Percentiles rank a stretch among this genome's conserved stretches.
phyloP scores from a whole-genome alignment of 1,140 invertebrate genomes.

The Meloidogyne chitwoodi region DNA sequence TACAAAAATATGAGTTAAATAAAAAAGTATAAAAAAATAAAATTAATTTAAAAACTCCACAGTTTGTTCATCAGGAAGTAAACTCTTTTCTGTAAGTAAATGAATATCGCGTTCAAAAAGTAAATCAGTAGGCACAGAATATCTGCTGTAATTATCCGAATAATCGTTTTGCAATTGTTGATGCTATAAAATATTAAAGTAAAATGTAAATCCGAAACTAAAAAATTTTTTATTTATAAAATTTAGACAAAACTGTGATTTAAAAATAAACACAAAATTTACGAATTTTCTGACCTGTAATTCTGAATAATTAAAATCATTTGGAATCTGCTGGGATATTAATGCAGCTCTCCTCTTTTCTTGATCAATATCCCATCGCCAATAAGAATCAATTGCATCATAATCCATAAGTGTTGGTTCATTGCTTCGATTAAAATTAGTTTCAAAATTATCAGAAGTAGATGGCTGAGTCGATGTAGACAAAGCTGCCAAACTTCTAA shows the following conservation, averaged over 20 bases:
- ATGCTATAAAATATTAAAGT: not conserved
- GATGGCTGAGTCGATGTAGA: not conserved
- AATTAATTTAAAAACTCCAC: not conserved
- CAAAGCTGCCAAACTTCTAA: not conserved
- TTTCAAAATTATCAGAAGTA: not conserved
- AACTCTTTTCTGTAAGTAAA: slow-evolving; percentile 51
- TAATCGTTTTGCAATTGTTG: not conserved
- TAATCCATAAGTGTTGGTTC: slow-evolving; percentile 42
- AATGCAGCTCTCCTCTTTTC: slow-evolving; percentile 40
- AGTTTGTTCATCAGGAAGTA: slow-evolving; percentile 32
- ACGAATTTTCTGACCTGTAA: not conserved
- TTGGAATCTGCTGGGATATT: not conserved
- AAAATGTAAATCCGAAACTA: too few relatives aligned
- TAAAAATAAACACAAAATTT: not conserved
- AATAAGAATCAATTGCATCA: slow-evolving; percentile 54
- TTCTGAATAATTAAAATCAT: not conserved
- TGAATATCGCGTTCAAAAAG: slow-evolving; percentile 56
- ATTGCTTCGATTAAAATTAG: not conserved
- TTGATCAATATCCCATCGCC: slow-evolving; percentile 53
- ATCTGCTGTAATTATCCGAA: not conserved
- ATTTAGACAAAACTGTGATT: too few relatives aligned
- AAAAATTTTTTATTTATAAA: too few relatives aligned
- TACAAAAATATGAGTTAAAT: slow-evolving; percentile 19
- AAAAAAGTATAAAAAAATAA: not conserved
- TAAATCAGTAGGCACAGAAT: not conserved